Base-by-base conservation (phyloP, 2,888 invertebrate genomes). In the Catocala fraxini region DNA sequence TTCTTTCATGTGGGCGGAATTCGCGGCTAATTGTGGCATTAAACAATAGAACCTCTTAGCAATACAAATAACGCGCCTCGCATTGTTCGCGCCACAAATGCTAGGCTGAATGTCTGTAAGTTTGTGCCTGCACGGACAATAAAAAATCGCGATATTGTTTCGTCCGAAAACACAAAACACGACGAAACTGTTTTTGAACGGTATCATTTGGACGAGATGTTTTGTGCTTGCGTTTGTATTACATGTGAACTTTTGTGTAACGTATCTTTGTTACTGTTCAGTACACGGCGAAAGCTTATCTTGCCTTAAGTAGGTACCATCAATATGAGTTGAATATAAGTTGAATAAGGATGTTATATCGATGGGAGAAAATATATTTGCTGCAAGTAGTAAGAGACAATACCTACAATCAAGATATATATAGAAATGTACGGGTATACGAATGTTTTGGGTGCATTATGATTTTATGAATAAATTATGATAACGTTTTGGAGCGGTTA, bases 11-110 rank as follows among this genome's bases (percentile, higher is more conserved):
- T 88, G 84, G 70, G 85, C 80, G 83, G 90, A 89, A 89, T 91
- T 88, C 91, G 81, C 85, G 87, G 87, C 87, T 87, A 93, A 93
- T 93, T 93, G 92, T 90, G 87, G 85, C 89, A 93, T 93, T 93
- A 93, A 93, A 93, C 93, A 93, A 93, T 93, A 92, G 93, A 91
- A 91, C 89, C 93, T 93, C 92, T 93, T 91, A 91, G 89, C 88
- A 83, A 84, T 81, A 87, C 84, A 86, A 87, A 84, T 85, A 82
- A 83, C 84, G 84, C 86, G 85, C 81, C 75, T 79, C 74, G 79
- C 82, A 84, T 88, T 86, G 88, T 89, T 84, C 48, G 51, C 51
- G 46, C 57, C 66, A 73, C 77, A 80, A 79, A 74, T 81, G 77
- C 73, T 76, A 52, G 76, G 77, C 80, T 78, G 75, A 73, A 74